These are phyloP conservation scores for Luperina nickerlii DNA, from an alignment of 2,888 invertebrate species.

Conservation along the genomic window DNA sequence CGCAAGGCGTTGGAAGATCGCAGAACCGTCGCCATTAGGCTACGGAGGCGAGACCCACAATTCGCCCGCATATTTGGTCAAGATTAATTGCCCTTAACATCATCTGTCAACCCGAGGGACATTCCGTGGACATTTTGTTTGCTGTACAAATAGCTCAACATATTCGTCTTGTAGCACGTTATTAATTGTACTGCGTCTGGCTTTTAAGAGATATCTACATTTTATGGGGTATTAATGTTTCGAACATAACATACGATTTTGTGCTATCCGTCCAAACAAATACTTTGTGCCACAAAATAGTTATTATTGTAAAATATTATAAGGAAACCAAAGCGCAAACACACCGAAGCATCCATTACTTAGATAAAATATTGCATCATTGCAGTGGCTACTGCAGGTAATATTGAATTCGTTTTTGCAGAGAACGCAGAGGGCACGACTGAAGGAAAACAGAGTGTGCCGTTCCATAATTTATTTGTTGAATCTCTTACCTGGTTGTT, in stretches of 20 bases:
- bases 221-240: conserved; percentile 12
- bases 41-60: conserved; percentile 78
- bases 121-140: conserved; percentile 85
- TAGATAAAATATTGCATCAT: conserved; percentile 48
- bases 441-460: conserved; percentile 72
- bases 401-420: conserved; percentile 64
- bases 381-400: conserved; percentile 46
- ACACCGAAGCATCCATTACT: conserved; percentile 36
- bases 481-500: conserved; percentile 82
- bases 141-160: conserved; percentile 82
- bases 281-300: neutral
- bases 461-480: conserved; percentile 80
- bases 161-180: conserved; percentile 76
- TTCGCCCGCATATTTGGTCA: conserved; percentile 88
- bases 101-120: conserved; percentile 86
- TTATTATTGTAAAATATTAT: neutral
- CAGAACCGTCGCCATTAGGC: conserved; percentile 80
- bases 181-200: conserved; percentile 70
- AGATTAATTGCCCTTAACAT: conserved; percentile 88
- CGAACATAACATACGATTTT: neutral
- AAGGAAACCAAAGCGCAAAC: conserved; percentile 12
- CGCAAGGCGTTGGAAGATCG: conserved; percentile 65
- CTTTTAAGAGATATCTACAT: conserved; percentile 45
- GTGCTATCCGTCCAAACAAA: conserved; percentile 11
- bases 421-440: conserved; percentile 62